phyloP scores from a whole-genome alignment of 2,797 vertebrate species.

The Triplophysa yarkandensis region DNA sequence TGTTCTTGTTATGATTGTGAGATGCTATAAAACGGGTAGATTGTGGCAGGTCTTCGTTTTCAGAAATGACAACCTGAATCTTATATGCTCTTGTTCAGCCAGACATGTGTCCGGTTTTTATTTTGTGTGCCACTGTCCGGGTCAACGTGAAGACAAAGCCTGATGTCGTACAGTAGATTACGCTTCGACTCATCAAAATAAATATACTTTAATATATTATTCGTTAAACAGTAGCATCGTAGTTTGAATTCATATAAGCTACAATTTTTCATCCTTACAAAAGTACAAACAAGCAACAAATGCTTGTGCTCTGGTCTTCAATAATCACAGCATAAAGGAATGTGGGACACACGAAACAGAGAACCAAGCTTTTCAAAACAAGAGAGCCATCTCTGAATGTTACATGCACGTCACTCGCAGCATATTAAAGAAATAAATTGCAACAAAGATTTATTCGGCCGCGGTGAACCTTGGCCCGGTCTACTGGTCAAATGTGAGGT shows the following conservation, averaged over 20 bases:
- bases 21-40: constrained; percentile 85
- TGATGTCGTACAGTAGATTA: constrained; percentile 33
- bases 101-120: constrained; percentile 3
- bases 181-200: constrained; percentile 71
- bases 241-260: constrained; percentile 46
- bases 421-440: constrained; percentile 62
- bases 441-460: constrained; percentile 60
- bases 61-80: background rate
- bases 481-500: constrained; percentile 89
- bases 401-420: constrained; percentile 46
- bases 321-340: constrained; percentile 68
- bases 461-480: constrained; percentile 7
- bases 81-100: background rate
- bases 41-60: constrained; percentile 57
- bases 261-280: constrained; percentile 52
- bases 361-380: constrained; percentile 25
- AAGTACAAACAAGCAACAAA: constrained; percentile 64
- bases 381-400: constrained; percentile 24
- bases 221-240: constrained; percentile 58
- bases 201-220: constrained; percentile 66
- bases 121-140: background rate
- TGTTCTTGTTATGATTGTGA: constrained; percentile 67
- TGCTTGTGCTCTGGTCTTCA: constrained; percentile 79
- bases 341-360: constrained; percentile 59
- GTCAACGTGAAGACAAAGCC: background rate